Conservation (phyloP, 64 coral and sea anemone genomes). For the Dendrophyllia cribrosa region DNA sequence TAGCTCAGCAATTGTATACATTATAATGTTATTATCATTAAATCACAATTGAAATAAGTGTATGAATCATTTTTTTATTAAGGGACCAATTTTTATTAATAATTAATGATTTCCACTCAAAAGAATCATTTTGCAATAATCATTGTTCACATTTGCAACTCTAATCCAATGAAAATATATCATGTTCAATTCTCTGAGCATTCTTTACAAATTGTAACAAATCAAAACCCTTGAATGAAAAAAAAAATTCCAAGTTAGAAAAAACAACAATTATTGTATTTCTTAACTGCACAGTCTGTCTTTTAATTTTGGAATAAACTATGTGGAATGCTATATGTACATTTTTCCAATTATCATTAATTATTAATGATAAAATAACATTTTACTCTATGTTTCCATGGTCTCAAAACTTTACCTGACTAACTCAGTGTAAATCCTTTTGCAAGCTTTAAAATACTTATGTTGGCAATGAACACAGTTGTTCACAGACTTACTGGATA, state of each 20-base stretch:
- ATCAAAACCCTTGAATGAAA: background rate
- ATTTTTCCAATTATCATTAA: background rate
- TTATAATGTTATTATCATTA: background rate
- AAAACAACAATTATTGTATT: background rate
- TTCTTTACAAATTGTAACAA: conserved; percentile 4
- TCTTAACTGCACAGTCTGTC: conserved; percentile 1
- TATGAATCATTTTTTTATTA: background rate
- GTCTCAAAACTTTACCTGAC: conserved; percentile 25
- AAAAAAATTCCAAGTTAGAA: background rate
- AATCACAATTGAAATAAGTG: background rate
- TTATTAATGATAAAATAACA: conserved; percentile 21
- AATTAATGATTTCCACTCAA: conserved; percentile 9
- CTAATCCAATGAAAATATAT: conserved; percentile 5
- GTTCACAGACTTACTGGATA: background rate
- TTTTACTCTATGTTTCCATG: conserved; percentile 38
- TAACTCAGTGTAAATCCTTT: conserved; percentile 4
- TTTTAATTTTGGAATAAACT: background rate
- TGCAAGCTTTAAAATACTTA: conserved; percentile 30
- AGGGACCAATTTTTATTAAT: conserved; percentile 1
- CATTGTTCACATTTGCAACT: conserved; percentile 12
- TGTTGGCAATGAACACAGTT: background rate
- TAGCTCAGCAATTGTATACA: no score
- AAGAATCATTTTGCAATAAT: background rate
- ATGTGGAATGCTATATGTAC: background rate
- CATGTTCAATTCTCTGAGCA: background rate